Evolutionary conservation across 2,113 vertebrate species (phyloP), one percentile per base, ranked within the genome.

Genomic region (Oreochromis aureus): DNA sequence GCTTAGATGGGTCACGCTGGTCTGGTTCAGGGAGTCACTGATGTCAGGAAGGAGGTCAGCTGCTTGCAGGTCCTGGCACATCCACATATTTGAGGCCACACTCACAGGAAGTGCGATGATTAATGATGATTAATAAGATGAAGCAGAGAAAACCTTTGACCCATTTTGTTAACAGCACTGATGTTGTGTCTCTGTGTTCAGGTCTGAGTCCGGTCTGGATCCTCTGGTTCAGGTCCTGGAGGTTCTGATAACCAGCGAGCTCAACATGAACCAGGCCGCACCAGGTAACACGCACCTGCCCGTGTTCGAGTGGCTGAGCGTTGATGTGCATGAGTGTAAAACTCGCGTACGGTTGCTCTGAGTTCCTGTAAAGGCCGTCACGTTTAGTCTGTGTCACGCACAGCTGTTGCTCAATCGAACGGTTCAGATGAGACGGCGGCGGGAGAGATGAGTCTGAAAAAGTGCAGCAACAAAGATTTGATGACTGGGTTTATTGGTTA

Each of bases 241-340:
- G 94, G 95, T 97, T 94, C 97, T 99, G 95, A 98, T 99, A 83
- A 96, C 96, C 92, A 98, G 97, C 10, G 98, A 99, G 95, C 98
- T 97, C 97, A 98, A 97, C 94, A 98, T 98, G 89, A 97, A 95
- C 95, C 98, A 98, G 94, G 97, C 97, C 6, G 98, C 98, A 92
- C 98, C 98, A 98, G 98, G 98, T 99, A 96, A 96, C 12, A 3
- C 51, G 13, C 80, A 18, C 36, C 32, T 56, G 48, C 22, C 48
- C 19, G 19, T 55, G 71, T 18, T 34, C 0, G 32, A 39, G 30
- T 10, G 78, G 32, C 69, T 11, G 5, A 48, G 69, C 1, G 9
- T 76, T 76, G 41, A 30, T 32, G 44, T 76, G 16, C 24, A 19
- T 30, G 71, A 3, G 73, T 53, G 46, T 53, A 3, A 78, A 78